Base-by-base conservation (phyloP, 53 echinoderm and acorn worm species). In the Holothuria leucospilota region DNA sequence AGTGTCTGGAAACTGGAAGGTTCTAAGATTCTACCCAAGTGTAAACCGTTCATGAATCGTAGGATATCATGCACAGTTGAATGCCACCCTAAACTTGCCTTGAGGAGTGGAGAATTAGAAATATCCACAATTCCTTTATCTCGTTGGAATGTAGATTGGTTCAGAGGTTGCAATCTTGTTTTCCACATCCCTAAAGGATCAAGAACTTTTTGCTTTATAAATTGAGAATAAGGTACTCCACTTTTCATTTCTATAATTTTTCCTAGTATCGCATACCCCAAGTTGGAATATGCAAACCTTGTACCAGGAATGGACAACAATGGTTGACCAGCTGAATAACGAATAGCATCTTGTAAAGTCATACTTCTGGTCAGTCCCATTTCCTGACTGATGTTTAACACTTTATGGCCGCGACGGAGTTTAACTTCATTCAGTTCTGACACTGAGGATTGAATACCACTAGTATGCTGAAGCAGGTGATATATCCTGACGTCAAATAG, bases 141-240 rank as follows among this genome's bases (percentile, higher is more conserved):
- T 21, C 20, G 23, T 34, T 39, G 18, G 13, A 25, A 27, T 14
- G 14, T 74, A 65, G 51, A 71, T 20, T 83, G 62, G 25, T 81
- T 49, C 64, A 25, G 6, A 41, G 89, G 41, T 29, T 84, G 81
- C 7, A 95, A 56, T 23, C 83, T 82, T 23, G 99, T 99, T 20
- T 90, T 89, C 93, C 95, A 95, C 99, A 99, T 99, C 26, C 99
- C 99, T 49, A 95, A 85, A 27, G 99, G 99, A 59, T 89, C 85
- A 20, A 99, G 79, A 62, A 99, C 85, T n/a, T 94, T 59, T 16
- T 90, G 77, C 21, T 61, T 71, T 11, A 99, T 88, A 83, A 87
- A 99, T 4, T 90, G 59, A 8, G 68, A 87, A 67, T 99, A 99
- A 15, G 70, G 67, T 64, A 77, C 66, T 10, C 91, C 77, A 49